phyloP scores from a whole-genome alignment of 2,797 vertebrate species.

The Dermochelys coriacea region DNA sequence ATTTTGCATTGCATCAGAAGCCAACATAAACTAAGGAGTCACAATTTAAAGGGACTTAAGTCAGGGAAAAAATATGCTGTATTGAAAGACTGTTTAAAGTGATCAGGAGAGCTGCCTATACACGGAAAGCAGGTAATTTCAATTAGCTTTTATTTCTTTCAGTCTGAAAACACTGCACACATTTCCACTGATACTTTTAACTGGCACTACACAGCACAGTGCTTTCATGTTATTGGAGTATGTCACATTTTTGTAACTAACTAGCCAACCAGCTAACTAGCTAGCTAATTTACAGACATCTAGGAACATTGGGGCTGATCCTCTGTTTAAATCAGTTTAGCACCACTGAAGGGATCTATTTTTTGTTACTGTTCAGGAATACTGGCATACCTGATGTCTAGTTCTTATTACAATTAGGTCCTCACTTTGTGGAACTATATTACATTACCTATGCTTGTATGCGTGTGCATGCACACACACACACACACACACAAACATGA shows the following conservation, averaged over 20 bases:
- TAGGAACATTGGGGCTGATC: not conserved
- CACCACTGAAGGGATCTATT: not conserved
- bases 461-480: not conserved
- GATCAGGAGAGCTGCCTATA: not conserved
- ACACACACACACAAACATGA: not conserved
- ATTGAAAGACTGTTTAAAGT: not conserved
- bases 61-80: not conserved
- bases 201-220: constrained; percentile 7
- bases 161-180: constrained; percentile 39
- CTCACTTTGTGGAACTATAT: not conserved
- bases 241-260: constrained; percentile 52
- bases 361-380: constrained; percentile 3
- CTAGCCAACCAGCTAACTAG: not conserved
- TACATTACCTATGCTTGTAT: not conserved
- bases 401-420: not conserved
- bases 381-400: constrained; percentile 27
- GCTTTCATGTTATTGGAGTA: constrained; percentile 68
- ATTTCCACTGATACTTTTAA: constrained; percentile 27
- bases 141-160: constrained; percentile 47
- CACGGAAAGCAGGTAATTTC: constrained; percentile 30
- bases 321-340: not conserved
- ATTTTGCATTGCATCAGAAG: not conserved
- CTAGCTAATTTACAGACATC: not conserved
- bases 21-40: not conserved
- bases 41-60: constrained; percentile 21